phyloP scores from a whole-genome alignment of 2,888 invertebrate genomes.

The Caenorhabditis angaria region DNA sequence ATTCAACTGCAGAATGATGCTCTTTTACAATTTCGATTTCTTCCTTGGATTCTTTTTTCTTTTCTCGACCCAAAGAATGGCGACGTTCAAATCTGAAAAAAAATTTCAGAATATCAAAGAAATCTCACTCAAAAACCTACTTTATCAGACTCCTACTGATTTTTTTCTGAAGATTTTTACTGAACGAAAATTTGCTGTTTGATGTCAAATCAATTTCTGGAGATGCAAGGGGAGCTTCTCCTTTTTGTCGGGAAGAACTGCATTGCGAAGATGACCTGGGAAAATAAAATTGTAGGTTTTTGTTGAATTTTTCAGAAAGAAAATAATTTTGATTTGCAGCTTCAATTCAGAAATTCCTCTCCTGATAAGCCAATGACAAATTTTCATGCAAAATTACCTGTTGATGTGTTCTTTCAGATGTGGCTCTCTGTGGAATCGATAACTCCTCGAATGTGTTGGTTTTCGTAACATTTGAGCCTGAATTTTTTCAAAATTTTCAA shows the following conservation, averaged over 20 bases:
- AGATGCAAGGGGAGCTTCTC: conserved; percentile 12
- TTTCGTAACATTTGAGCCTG: conserved; percentile 14
- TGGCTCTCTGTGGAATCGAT: background rate
- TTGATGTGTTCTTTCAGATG: conserved; percentile 5
- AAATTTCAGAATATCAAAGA: background rate
- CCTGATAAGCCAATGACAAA: background rate
- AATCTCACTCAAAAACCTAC: background rate
- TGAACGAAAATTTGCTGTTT: conserved; percentile 5
- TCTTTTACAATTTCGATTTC: conserved; percentile 8
- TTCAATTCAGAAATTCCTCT: no score
- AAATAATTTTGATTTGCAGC: background rate
- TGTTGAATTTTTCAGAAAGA: no score
- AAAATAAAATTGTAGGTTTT: background rate
- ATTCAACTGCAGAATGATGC: conserved; percentile 14
- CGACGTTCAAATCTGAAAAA: conserved; percentile 12
- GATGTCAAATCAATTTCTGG: conserved; percentile 9
- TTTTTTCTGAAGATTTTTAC: conserved; percentile 12
- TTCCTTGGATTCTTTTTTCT: background rate
- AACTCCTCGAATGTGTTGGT: background rate
- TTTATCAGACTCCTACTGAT: conserved; percentile 7
- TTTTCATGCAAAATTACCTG: background rate
- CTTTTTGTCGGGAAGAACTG: background rate
- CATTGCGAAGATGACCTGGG: background rate
- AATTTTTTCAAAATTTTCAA: conserved; percentile 3
- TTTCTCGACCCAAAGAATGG: conserved; percentile 9